Evolutionary conservation across 2,888 invertebrate species (phyloP).

Genomic region (Heliothis peltigera): DNA sequence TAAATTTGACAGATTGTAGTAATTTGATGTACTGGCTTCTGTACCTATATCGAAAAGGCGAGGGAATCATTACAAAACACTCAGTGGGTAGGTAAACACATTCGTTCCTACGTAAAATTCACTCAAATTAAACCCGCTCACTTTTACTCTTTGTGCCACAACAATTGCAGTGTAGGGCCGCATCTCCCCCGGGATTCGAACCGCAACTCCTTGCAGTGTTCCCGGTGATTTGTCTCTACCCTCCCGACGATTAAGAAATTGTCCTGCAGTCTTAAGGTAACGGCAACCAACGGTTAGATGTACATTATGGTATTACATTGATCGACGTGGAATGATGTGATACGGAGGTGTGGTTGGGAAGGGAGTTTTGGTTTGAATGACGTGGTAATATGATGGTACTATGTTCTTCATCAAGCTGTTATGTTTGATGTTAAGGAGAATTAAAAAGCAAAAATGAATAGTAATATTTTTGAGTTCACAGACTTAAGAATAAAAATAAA

Average conservation of each 20-base stretch:
- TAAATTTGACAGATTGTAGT: too few species aligned
- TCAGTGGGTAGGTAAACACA: too few species aligned
- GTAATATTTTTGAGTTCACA: too few species aligned
- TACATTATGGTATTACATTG: constrained; percentile 58
- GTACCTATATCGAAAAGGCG: too few species aligned
- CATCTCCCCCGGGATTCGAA: constrained; percentile 73
- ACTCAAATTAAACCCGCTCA: constrained; percentile 30
- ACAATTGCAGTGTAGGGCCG: constrained; percentile 70
- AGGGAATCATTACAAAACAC: too few species aligned
- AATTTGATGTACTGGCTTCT: too few species aligned
- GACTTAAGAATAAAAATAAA: too few species aligned
- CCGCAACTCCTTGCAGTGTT: constrained; percentile 79
- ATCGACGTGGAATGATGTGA: constrained; percentile 29
- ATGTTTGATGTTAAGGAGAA: too few species aligned
- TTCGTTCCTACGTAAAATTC: too few species aligned
- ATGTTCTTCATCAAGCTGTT: too few species aligned
- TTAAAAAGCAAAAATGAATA: too few species aligned
- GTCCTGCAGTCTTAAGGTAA: constrained; percentile 69
- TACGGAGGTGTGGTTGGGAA: constrained; percentile 9
- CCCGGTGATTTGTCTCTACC: constrained; percentile 85
- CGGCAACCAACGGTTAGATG: constrained; percentile 38
- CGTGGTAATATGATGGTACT: too few species aligned
- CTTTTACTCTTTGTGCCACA: constrained; percentile 55
- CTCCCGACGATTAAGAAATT: constrained; percentile 84
- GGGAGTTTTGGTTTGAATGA: constrained; percentile 4